Conservation (phyloP, 2,113 vertebrate species). For the Cepphus grylle region DNA sequence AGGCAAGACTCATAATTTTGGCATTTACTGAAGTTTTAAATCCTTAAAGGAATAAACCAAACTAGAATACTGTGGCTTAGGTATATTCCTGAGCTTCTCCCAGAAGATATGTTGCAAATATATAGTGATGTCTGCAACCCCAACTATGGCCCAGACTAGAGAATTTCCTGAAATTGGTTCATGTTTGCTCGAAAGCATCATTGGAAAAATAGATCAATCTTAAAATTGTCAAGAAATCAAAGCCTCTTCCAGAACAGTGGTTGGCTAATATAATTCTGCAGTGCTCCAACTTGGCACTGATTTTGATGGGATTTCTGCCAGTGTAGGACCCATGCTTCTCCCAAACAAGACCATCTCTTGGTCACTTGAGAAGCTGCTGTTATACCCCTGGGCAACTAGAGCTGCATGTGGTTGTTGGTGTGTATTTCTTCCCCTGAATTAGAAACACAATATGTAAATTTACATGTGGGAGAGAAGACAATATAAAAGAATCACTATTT, state of each 20-base stretch:
- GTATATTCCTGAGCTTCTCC: neutral
- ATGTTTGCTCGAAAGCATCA: neutral
- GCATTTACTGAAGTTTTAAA: neutral
- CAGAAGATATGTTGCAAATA: neutral
- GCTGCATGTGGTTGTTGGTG: neutral
- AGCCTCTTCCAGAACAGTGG: neutral
- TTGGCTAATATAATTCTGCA: neutral
- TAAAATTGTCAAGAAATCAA: neutral
- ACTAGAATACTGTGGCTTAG: neutral
- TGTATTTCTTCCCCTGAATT: neutral
- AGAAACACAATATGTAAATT: neutral
- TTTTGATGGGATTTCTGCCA: neutral
- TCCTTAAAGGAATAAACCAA: neutral
- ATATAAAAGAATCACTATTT: neutral
- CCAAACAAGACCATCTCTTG: neutral
- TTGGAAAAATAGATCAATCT: neutral
- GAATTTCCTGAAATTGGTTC: neutral
- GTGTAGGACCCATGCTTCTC: neutral
- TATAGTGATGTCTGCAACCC: neutral
- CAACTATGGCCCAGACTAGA: neutral
- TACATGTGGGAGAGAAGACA: neutral
- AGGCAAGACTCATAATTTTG: neutral
- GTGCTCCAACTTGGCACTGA: neutral
- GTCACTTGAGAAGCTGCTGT: neutral
- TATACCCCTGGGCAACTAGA: neutral